phyloP scores from a whole-genome alignment of 2,113 vertebrate genomes.

The Pheucticus melanocephalus region DNA sequence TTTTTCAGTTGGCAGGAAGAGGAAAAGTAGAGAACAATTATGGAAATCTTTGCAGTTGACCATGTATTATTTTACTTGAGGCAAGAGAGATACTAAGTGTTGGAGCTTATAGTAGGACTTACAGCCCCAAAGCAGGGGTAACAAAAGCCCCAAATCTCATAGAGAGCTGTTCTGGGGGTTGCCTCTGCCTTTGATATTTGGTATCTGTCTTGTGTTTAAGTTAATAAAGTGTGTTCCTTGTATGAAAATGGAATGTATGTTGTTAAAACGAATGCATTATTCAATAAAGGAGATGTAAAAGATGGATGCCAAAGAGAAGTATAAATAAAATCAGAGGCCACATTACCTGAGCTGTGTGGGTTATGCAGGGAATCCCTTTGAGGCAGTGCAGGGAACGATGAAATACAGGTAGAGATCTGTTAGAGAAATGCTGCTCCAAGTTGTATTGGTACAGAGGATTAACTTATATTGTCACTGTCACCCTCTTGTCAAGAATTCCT shows the following conservation, averaged over 20 bases:
- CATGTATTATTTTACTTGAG: background rate
- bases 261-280: background rate
- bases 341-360: background rate
- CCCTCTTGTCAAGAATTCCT: background rate
- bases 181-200: background rate
- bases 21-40: background rate
- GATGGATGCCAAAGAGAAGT: background rate
- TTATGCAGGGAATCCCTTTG: background rate
- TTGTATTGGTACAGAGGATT: background rate
- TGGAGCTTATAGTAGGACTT: background rate
- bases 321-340: background rate
- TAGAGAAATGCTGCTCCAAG: background rate
- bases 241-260: background rate
- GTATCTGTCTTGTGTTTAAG: background rate
- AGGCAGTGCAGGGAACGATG: background rate
- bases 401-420: background rate
- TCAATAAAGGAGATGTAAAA: background rate
- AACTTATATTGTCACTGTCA: background rate
- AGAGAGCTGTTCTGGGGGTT: background rate
- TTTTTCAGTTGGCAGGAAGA: background rate
- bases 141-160: background rate
- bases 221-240: background rate
- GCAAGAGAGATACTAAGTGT: background rate
- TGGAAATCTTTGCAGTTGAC: background rate
- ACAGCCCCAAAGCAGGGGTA: background rate